These are phyloP conservation scores for Urocynchramus pylzowi DNA, from an alignment of 2,113 vertebrate species.

Conservation along the genomic window DNA sequence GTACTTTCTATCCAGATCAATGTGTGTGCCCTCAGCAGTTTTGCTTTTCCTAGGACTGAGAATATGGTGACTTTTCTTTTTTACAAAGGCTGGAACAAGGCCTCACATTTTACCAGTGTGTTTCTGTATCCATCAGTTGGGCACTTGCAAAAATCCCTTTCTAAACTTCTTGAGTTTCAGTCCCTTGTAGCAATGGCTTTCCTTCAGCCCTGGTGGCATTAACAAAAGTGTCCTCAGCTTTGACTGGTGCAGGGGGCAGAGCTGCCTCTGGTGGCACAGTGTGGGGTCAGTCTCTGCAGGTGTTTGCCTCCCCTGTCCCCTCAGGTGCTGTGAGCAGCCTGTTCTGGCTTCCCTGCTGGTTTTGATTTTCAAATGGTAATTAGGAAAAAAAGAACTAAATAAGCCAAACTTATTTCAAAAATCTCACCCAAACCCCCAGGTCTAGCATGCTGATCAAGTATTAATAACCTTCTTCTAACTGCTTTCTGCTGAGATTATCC, in stretches of 20 bases:
- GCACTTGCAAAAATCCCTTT: background rate
- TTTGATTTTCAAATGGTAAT: slow-evolving; percentile 15
- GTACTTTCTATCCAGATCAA: background rate
- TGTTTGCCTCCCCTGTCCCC: background rate
- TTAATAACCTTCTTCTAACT: slow-evolving; percentile 28
- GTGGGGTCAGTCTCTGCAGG: background rate
- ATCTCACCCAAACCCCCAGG: background rate
- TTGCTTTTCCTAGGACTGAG: background rate
- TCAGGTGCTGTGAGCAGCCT: background rate
- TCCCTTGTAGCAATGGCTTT: background rate
- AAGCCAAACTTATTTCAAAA: background rate
- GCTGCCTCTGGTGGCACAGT: background rate
- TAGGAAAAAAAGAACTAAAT: background rate
- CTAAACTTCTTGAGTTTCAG: background rate
- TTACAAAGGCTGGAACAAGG: background rate
- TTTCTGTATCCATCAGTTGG: background rate
- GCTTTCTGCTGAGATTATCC: slow-evolving; percentile 3
- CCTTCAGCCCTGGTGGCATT: background rate
- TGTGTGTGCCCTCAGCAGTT: background rate
- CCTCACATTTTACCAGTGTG: background rate
- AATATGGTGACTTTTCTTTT: background rate
- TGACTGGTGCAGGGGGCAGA: background rate
- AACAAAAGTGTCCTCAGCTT: background rate
- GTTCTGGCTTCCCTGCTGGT: background rate
- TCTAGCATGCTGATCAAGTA: slow-evolving; percentile 7